These are phyloP conservation scores for Pseudolycoriella hygida DNA, from an alignment of 2,888 invertebrate genomes.

Conservation along the genomic window DNA sequence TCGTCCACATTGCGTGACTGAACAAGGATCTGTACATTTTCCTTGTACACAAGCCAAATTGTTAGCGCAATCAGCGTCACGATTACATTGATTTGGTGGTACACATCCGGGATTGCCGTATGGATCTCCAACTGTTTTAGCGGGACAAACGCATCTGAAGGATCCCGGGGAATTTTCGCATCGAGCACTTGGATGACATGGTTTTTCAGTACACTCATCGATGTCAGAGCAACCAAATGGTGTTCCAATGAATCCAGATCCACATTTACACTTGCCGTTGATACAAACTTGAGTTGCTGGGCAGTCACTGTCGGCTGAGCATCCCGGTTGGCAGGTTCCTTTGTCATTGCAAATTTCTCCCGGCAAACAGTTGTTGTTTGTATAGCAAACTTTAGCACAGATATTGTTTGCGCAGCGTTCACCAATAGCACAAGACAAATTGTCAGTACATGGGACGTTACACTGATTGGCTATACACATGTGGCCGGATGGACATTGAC, in stretches of 20 bases:
- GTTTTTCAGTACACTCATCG: slow-evolving; percentile 60
- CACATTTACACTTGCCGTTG: slow-evolving; percentile 57
- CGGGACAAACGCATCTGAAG: slow-evolving; percentile 61
- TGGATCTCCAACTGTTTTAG: slow-evolving; percentile 59
- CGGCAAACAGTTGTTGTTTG: slow-evolving; percentile 75
- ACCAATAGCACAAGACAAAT: slow-evolving; percentile 59
- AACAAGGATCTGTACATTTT: slow-evolving; percentile 70
- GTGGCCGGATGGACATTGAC: slow-evolving; percentile 59
- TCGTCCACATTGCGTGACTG: slow-evolving; percentile 49
- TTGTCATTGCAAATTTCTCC: slow-evolving; percentile 70
- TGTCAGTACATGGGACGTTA: slow-evolving; percentile 57
- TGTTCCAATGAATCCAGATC: slow-evolving; percentile 53
- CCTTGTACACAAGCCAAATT: slow-evolving; percentile 56
- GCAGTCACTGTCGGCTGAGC: slow-evolving; percentile 66
- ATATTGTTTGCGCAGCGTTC: slow-evolving; percentile 64
- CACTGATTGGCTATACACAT: slow-evolving; percentile 64
- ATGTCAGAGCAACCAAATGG: slow-evolving; percentile 64
- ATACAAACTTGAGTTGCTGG: slow-evolving; percentile 59
- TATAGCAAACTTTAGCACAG: slow-evolving; percentile 68
- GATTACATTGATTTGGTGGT: slow-evolving; percentile 56
- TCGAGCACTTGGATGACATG: slow-evolving; percentile 63
- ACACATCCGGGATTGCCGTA: slow-evolving; percentile 56
- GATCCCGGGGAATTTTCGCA: slow-evolving; percentile 69
- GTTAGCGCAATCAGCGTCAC: slow-evolving; percentile 55
- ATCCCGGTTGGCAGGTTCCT: slow-evolving; percentile 69